phyloP scores from a whole-genome alignment of 2,888 invertebrate genomes.

The Busseola fusca region DNA sequence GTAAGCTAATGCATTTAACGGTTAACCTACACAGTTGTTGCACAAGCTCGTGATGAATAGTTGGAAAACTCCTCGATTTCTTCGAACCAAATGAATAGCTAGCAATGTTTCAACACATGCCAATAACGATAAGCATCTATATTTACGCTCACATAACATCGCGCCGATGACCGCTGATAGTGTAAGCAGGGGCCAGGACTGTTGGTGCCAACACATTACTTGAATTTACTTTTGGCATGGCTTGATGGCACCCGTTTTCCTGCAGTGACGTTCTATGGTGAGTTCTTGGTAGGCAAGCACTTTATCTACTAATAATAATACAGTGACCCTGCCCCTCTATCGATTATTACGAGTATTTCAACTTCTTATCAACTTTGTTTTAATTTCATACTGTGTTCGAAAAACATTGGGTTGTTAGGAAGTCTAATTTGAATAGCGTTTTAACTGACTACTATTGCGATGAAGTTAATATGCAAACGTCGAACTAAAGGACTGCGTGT shows the following conservation, averaged over 20 bases:
- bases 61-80: conserved; percentile 3
- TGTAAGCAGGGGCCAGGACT: conserved; percentile 12
- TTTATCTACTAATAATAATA: conserved; percentile 19
- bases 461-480: not conserved
- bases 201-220: conserved; percentile 41
- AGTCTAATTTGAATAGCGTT: not conserved
- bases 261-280: not conserved
- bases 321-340: conserved; percentile 19
- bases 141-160: conserved; percentile 30
- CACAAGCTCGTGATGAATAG: conserved; percentile 7
- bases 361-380: conserved; percentile 23
- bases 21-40: not conserved
- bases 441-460: not conserved
- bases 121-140: conserved; percentile 54
- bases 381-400: conserved; percentile 11
- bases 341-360: conserved; percentile 16
- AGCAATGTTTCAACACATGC: conserved; percentile 41
- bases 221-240: conserved; percentile 38
- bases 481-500: conserved; percentile 6
- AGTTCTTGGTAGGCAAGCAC: conserved; percentile 8
- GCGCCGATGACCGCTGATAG: conserved; percentile 14
- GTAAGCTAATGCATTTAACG: not conserved
- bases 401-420: not conserved
- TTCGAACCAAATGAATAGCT: conserved; percentile 6
- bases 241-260: conserved; percentile 2